Evolutionary conservation across 2,888 invertebrate species (phyloP).

Genomic region (Steromphala cineraria): DNA sequence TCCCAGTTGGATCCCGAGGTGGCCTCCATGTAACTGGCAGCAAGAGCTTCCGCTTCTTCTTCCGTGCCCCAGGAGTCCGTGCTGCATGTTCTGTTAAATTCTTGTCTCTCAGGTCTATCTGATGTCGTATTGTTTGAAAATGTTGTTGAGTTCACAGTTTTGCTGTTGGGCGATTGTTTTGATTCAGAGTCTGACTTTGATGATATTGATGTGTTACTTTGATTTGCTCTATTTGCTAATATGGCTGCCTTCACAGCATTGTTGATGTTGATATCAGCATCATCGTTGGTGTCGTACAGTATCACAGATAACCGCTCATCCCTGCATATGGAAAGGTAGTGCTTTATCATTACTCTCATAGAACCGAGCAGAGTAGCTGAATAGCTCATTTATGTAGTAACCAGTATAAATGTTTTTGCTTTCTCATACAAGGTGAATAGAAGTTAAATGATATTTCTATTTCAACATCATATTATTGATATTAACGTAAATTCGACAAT

Average conservation of each 20-base stretch:
- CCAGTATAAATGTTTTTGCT: too few relatives aligned
- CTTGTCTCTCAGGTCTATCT: not conserved
- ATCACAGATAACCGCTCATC: constrained; percentile 54
- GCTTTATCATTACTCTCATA: too few relatives aligned
- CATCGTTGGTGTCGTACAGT: constrained; percentile 56
- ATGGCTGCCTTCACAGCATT: constrained; percentile 44
- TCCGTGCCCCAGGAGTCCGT: constrained; percentile 9
- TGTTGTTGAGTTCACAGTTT: not conserved
- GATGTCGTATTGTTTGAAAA: not conserved
- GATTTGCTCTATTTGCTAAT: not conserved
- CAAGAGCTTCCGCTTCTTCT: not conserved
- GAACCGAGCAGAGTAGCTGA: too few relatives aligned
- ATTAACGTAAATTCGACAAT: too few relatives aligned
- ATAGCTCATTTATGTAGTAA: too few relatives aligned
- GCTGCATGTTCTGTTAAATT: not conserved
- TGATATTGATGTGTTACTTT: not conserved
- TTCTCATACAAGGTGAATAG: too few relatives aligned
- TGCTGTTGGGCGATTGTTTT: not conserved
- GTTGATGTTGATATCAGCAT: constrained; percentile 61
- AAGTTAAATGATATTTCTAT: too few relatives aligned
- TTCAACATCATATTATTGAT: too few relatives aligned
- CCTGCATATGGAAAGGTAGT: constrained; percentile 35
- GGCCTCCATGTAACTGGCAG: not conserved
- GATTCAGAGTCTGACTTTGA: not conserved
- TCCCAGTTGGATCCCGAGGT: not conserved